Evolutionary conservation across 2,113 vertebrate genomes (phyloP).

Genomic region (Saccopteryx bilineata): DNA sequence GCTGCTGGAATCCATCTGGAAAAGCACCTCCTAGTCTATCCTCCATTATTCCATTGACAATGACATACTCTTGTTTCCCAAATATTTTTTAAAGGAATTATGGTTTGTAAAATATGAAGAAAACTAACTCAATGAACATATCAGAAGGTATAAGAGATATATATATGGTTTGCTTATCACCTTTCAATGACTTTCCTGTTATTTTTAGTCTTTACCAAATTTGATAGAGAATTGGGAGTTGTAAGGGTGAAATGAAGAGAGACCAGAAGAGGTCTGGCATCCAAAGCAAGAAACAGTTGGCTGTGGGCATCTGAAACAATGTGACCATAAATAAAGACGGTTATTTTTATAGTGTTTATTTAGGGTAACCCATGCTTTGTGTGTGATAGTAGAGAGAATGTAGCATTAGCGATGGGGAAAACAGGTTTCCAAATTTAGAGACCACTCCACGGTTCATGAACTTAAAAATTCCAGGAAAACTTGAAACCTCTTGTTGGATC

Average conservation of each 20-base stretch:
- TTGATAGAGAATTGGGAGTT: not conserved
- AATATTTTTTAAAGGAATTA: not conserved
- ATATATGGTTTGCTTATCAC: not conserved
- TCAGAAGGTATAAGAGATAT: too few relatives aligned
- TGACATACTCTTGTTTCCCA: not conserved
- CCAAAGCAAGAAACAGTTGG: not conserved
- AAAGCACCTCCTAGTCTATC: not conserved
- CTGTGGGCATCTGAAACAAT: not conserved
- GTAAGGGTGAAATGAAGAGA: not conserved
- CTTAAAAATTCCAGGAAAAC: slow-evolving; percentile 55
- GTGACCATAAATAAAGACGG: not conserved
- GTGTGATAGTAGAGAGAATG: not conserved
- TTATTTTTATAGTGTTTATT: slow-evolving; percentile 65
- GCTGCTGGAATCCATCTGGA: not conserved
- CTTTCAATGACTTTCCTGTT: not conserved
- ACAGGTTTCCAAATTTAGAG: slow-evolving; percentile 65
- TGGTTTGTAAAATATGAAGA: not conserved
- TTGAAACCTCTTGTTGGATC: slow-evolving; percentile 20
- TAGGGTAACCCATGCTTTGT: slow-evolving; percentile 16
- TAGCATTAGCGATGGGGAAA: slow-evolving; percentile 42
- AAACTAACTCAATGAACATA: not conserved
- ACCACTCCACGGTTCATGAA: slow-evolving; percentile 52
- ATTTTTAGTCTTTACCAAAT: slow-evolving; percentile 24
- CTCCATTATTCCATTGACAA: not conserved
- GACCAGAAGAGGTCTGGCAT: not conserved